Conservation (phyloP, 2,113 vertebrate species). For the Otis tarda region DNA sequence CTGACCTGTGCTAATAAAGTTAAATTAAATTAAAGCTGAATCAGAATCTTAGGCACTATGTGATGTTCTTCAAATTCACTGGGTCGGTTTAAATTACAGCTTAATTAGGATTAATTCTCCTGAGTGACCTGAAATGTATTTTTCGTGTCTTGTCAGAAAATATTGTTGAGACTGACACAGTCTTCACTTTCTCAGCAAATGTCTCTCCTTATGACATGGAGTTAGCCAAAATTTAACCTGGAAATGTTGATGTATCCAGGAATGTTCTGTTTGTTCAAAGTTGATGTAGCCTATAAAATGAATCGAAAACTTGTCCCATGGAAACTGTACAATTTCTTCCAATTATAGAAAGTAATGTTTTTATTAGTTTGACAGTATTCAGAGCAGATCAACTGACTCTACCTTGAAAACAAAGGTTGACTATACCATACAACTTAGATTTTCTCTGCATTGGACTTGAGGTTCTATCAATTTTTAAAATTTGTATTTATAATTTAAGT, state of each 20-base stretch:
- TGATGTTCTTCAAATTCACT: background rate
- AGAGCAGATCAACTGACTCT: background rate
- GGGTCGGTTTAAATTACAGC: conserved; percentile 26
- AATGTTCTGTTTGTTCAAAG: background rate
- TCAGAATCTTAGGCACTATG: background rate
- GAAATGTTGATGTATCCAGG: background rate
- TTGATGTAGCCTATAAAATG: background rate
- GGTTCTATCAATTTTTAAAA: background rate
- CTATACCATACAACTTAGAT: background rate
- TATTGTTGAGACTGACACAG: background rate
- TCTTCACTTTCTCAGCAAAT: background rate
- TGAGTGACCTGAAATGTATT: background rate
- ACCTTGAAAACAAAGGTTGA: background rate
- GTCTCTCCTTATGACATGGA: background rate
- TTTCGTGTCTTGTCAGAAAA: background rate
- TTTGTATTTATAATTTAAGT: background rate
- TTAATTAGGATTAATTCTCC: conserved; percentile 39
- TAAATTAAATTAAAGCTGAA: background rate
- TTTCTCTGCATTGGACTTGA: background rate
- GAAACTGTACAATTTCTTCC: background rate
- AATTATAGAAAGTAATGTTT: background rate
- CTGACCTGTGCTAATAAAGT: background rate
- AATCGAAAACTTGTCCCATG: background rate
- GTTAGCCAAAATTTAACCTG: background rate
- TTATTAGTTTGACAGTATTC: background rate